Base-by-base conservation (phyloP, 2,888 invertebrate genomes). In the Amorpha juglandis region DNA sequence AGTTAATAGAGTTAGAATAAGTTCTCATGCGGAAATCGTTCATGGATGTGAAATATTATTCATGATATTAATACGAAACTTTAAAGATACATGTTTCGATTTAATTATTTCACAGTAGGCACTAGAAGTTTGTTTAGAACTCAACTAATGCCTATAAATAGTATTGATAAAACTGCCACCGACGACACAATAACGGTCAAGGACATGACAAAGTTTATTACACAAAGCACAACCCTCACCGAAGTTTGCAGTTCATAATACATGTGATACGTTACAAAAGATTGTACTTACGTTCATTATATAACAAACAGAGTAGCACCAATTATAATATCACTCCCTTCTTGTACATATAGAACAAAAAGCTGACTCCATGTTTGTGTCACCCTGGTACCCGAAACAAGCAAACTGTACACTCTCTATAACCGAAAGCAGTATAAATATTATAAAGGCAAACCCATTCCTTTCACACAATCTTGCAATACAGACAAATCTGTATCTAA, bases 261-360 rank as follows among this genome's bases (percentile, higher is more conserved):
- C 72, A 63, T 73, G 58, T 58, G 66, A 62, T 81, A 84, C 79
- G 71, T 80, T 84, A 84, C 72, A 80, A 78, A 81, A 82, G 73
- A 74, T 69, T 74, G 79, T 88, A 89, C 89, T 89, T 86, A 89
- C 88, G 72, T 82, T 80, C 74, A 76, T n/a, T n/a, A 69, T 73
- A 74, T 74, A 78, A 71, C 73, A 70, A 73, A 72, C 68, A 76
- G 71, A 78, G 75, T 77, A 73, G 78, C 79, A 79, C 75, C 78
- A 71, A 70, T 19, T 42, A 58, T 70, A 81, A 76, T 73, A 75
- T 82, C 85, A 88, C 87, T 83, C 72, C 71, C 69, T 72, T 73
- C 68, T 72, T 74, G 75, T 73, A 74, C 72, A 76, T 74, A 74
- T 71, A 78, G 73, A 72, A 78, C 78, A 83, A 83, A 83, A 84